Evolutionary conservation across 2,797 vertebrate species (phyloP).

Genomic region (Anas flavirostris): DNA sequence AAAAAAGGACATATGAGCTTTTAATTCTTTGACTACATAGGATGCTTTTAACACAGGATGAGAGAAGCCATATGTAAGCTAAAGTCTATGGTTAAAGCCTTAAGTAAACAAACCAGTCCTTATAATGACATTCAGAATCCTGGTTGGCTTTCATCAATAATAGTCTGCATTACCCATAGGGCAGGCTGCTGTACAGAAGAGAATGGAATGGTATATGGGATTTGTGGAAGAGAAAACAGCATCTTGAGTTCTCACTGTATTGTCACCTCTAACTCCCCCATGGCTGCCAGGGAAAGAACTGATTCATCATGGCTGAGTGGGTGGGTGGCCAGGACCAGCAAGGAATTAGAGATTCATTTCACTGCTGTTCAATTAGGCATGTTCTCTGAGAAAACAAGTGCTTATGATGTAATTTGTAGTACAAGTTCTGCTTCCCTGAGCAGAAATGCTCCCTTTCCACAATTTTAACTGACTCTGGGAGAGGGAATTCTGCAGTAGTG

Average conservation of each 20-base stretch:
- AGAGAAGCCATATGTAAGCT: not conserved
- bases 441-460: slow-evolving; percentile 22
- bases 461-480: not conserved
- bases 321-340: not conserved
- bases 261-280: not conserved
- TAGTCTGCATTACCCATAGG: not conserved
- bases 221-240: not conserved
- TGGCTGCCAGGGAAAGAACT: not conserved
- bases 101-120: not conserved
- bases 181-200: not conserved
- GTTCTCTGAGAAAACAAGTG: not conserved
- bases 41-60: not conserved
- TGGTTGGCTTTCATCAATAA: not conserved
- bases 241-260: not conserved
- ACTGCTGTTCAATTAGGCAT: not conserved
- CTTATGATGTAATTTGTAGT: slow-evolving; percentile 12
- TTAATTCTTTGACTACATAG: not conserved
- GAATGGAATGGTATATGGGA: not conserved
- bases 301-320: not conserved
- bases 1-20: not conserved
- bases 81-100: not conserved
- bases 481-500: not conserved
- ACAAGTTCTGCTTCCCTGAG: slow-evolving; percentile 29
- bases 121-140: not conserved
- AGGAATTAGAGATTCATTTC: not conserved